Evolutionary conservation across 1,140 invertebrate genomes (phyloP).

Genomic region (Philotrypesis tridentata): DNA sequence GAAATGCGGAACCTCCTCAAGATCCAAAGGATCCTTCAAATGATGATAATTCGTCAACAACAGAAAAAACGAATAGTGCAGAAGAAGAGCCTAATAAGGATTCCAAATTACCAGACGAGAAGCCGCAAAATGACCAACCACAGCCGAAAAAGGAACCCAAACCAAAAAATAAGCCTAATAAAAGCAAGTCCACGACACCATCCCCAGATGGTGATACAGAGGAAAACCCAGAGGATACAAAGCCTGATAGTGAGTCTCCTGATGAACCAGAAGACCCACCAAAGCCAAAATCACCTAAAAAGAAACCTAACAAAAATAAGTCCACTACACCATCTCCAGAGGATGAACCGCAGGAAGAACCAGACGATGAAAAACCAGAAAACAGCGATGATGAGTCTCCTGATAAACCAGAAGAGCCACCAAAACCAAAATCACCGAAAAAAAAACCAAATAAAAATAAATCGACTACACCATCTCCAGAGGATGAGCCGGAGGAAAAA

Average conservation of each 20-base stretch:
- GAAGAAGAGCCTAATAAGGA: neutral
- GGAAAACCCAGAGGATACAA: neutral
- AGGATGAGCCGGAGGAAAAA: too few species aligned
- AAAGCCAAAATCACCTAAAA: neutral
- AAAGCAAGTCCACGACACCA: neutral
- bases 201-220: neutral
- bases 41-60: neutral
- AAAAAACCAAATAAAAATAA: slow-evolving; percentile 2
- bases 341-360: too few species aligned
- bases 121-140: neutral
- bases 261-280: slow-evolving; percentile 4
- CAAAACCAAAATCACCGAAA: neutral
- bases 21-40: neutral
- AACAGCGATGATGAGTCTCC: too few species aligned
- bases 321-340: neutral
- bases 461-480: neutral
- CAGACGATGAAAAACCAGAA: neutral
- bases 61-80: neutral
- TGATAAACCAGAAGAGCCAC: neutral
- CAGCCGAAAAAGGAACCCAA: neutral
- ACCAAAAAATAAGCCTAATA: neutral
- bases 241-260: neutral
- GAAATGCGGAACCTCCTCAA: neutral
- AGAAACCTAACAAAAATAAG: neutral
- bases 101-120: neutral